phyloP scores from a whole-genome alignment of 2,888 invertebrate species.

The Thymelicus lineola region DNA sequence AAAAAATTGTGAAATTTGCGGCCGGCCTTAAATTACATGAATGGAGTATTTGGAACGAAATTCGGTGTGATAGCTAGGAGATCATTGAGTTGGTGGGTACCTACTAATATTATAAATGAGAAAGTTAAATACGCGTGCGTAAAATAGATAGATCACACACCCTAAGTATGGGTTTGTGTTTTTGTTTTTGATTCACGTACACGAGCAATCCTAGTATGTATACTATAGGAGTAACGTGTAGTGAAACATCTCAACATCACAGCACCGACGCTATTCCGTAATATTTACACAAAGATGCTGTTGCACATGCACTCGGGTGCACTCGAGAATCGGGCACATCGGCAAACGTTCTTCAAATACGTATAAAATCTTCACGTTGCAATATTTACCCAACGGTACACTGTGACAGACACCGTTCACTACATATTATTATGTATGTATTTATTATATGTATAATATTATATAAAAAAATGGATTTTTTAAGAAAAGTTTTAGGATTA shows the following conservation, averaged over 20 bases:
- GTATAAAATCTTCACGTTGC: background rate
- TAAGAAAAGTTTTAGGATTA: too few relatives aligned
- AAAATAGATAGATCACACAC: too few relatives aligned
- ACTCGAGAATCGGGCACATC: slow-evolving; percentile 1
- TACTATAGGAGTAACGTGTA: too few relatives aligned
- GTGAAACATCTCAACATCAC: background rate
- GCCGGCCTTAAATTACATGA: background rate
- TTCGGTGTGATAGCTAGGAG: background rate
- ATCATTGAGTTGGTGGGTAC: background rate
- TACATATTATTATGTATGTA: too few relatives aligned
- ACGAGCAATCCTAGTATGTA: too few relatives aligned
- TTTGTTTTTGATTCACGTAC: too few relatives aligned
- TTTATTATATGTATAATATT: too few relatives aligned
- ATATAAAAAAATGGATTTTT: too few relatives aligned
- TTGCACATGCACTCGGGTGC: slow-evolving; percentile 9
- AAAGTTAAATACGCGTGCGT: too few relatives aligned
- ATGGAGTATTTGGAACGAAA: background rate
- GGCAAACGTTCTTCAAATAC: slow-evolving; percentile 11
- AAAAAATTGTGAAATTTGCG: slow-evolving; percentile 18
- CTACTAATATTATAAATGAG: too few relatives aligned
- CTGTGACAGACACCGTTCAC: background rate
- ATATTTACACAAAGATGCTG: background rate
- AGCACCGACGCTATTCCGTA: background rate
- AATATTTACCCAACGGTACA: background rate
- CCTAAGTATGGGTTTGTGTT: too few relatives aligned